Base-by-base conservation (phyloP, 2,888 invertebrate species). In the Dicycla oo region DNA sequence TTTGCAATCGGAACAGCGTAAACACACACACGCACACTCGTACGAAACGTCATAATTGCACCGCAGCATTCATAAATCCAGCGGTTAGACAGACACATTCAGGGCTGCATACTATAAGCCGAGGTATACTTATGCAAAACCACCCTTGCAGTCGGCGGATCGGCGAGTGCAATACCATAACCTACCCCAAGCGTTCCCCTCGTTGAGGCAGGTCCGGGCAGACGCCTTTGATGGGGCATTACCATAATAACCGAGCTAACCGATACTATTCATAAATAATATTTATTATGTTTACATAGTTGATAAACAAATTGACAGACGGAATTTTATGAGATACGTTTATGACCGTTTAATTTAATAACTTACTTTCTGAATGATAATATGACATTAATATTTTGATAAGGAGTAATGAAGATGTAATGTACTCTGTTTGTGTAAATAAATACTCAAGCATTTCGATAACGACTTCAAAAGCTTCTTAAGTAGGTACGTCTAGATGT, bases 121-220 rank as follows among this genome's bases (percentile, higher is more conserved):
- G 83, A 88, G 88, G 90, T 93, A 90, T 93, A 93, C 90, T 94
- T 94, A 93, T 94, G 93, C 92, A 92, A 91, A 92, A 92, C 93
- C 94, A 91, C 94, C 93, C 92, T 92, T 93, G 94, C 94, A 94
- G 90, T 91, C 88, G 91, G 90, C 90, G 92, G 89, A 91, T 91
- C 91, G 91, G 92, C 92, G 92, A 93, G 92, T 95, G 94, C 95
- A 95, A 92, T 91, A 88, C 94, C 94, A 94, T 94, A 94, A 92
- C 94, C 95, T 94, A 94, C 94, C 94, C 93, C 92, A 93, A 93
- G 91, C 90, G 87, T 91, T 93, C 94, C 94, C 94, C 94, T 92
- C 91, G 90, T 90, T 92, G 93, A 89, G 93, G 92, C 89, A 93
- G 93, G 93, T 91, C 92, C 91, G 91, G 91, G 88, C 91, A 93